Evolutionary conservation across 2,113 vertebrate genomes (phyloP), one percentile per base, ranked within the genome.

Genomic region (Rhinoptilus africanus): DNA sequence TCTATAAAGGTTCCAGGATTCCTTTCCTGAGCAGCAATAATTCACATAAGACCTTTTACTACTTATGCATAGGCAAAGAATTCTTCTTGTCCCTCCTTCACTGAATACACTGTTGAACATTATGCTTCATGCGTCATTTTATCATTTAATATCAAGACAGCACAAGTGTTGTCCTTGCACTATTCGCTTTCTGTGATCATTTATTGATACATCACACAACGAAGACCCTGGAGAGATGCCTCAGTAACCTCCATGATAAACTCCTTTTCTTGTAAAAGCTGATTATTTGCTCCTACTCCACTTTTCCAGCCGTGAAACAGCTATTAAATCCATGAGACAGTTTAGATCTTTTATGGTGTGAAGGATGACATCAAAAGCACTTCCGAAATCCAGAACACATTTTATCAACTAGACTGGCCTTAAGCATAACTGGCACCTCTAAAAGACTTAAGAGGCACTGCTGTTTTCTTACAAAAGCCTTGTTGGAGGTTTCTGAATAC

Each of bases 111-210:
- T 27, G 15, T 0, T 62, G 23, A 78, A 67, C 34, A 20, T 6
- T 9, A 8, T 0, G 1, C 21, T 71, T 75, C 57, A 30, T 3
- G 5, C 0, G 2, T 4, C 35, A 37, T 12, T 86, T 60, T 60
- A 60, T 69, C 15, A 57, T 39, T 73, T 13, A 32, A 41, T 18
- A 63, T 14, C 68, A n/a, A 78, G 62, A 72, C 13, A 88, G 35
- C 1, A 1, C 24, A 78, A 57, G 5, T 45, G 54, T 3, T 77
- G 28, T 26, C 56, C 60, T 81, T 57, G 37, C 18, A 17, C 26
- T 41, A 43, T 15, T n/a, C 4, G 10, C 23, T 20, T 80, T 32
- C 69, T 60, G 47, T 60, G 59, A 68, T 64, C 19, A 35, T 30
- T 67, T 43, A 72, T 9, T 41, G 27, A 64, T 27, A n/a, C 8